Evolutionary conservation across 1,140 invertebrate species (phyloP).

Genomic region (Sitobion miscanthi): DNA sequence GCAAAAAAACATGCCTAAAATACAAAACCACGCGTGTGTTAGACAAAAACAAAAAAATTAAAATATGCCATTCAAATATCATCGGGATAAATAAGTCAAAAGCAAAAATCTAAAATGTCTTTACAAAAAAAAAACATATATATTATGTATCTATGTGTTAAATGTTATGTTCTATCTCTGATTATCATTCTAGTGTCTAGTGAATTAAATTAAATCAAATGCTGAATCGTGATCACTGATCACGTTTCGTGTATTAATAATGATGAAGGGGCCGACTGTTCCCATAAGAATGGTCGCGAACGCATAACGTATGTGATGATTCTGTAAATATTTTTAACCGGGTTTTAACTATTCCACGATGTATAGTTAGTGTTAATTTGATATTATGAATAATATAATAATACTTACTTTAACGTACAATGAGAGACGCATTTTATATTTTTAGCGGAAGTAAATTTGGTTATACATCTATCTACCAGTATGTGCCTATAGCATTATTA

Average conservation of each 20-base stretch:
- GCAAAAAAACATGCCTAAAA: too few species aligned
- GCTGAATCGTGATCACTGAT: constrained; percentile 28
- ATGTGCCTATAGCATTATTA: neutral
- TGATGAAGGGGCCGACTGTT: neutral
- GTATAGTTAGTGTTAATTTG: neutral
- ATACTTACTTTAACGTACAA: neutral
- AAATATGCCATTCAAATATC: neutral
- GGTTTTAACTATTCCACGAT: neutral
- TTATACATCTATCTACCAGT: neutral
- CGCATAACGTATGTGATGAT: neutral
- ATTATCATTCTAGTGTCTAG: neutral
- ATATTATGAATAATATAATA: neutral
- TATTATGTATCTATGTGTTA: neutral
- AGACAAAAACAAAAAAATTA: too few species aligned
- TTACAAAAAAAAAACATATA: neutral
- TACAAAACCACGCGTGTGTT: too few species aligned
- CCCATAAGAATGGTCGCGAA: neutral
- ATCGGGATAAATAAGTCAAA: neutral
- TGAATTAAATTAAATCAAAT: neutral
- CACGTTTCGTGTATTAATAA: constrained; percentile 16
- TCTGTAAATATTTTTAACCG: neutral
- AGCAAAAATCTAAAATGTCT: neutral
- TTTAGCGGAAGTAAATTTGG: neutral
- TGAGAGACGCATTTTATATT: neutral
- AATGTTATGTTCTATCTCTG: neutral